Conservation (phyloP, 2,888 invertebrate species). For the Andrena bucephala region DNA sequence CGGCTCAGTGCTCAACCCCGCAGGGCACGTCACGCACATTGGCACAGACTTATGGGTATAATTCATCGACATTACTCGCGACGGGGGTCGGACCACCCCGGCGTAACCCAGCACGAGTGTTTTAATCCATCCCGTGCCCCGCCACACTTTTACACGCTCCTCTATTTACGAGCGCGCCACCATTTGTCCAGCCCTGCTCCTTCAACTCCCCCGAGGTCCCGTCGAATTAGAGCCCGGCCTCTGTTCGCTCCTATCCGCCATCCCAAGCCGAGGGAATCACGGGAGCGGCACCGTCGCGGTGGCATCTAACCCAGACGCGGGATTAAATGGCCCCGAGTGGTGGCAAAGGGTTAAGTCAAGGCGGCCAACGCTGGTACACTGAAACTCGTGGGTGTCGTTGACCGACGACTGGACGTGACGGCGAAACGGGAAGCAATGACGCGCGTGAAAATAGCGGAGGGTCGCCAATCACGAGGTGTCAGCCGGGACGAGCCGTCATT, state of each 20-base stretch:
- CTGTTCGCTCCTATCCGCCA: slow-evolving; percentile 26
- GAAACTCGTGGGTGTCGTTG: slow-evolving; percentile 35
- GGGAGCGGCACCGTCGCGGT: too few relatives aligned
- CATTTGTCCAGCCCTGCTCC: slow-evolving; percentile 35
- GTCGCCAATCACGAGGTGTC: slow-evolving; percentile 72
- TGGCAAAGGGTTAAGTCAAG: neutral
- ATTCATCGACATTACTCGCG: slow-evolving; percentile 71
- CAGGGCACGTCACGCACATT: slow-evolving; percentile 78
- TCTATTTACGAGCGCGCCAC: slow-evolving; percentile 47
- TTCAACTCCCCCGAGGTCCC: slow-evolving; percentile 41
- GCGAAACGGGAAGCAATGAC: slow-evolving; percentile 26
- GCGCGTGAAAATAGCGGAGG: slow-evolving; percentile 63
- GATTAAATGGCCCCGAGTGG: neutral
- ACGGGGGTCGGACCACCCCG: slow-evolving; percentile 62
- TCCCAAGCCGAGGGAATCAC: neutral
- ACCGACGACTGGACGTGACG: slow-evolving; percentile 36
- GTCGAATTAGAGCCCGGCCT: slow-evolving; percentile 35
- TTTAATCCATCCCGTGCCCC: slow-evolving; percentile 72
- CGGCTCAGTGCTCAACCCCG: slow-evolving; percentile 41
- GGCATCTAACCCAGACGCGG: too few relatives aligned
- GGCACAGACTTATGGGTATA: slow-evolving; percentile 77
- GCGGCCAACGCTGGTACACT: slow-evolving; percentile 5
- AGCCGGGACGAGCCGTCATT: slow-evolving; percentile 75
- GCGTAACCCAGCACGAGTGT: slow-evolving; percentile 59
- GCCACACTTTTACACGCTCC: slow-evolving; percentile 67